These are phyloP conservation scores for Proisotoma minuta DNA, from an alignment of 2,888 invertebrate genomes.

Conservation along the genomic window DNA sequence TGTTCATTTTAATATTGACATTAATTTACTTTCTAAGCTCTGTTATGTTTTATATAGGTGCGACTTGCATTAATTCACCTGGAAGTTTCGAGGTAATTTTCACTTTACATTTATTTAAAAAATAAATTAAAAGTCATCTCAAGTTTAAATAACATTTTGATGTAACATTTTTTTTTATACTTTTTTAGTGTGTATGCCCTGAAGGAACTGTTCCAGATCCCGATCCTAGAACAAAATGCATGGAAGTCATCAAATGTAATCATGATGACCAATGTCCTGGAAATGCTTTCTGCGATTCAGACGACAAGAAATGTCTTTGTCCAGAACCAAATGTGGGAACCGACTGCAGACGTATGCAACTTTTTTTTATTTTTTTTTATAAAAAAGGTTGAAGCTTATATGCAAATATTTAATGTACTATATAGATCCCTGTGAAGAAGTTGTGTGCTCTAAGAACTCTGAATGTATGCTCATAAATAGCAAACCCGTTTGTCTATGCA, in stretches of 20 bases:
- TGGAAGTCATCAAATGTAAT: slow-evolving; percentile 73
- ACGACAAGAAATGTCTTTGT: slow-evolving; percentile 71
- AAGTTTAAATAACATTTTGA: too few species aligned
- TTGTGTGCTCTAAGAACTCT: slow-evolving; percentile 78
- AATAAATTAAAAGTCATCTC: too few species aligned
- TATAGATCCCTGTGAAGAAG: slow-evolving; percentile 81
- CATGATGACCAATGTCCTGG: slow-evolving; percentile 77
- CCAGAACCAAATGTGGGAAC: slow-evolving; percentile 88
- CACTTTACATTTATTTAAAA: too few species aligned
- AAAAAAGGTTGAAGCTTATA: not conserved
- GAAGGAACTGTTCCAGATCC: slow-evolving; percentile 77
- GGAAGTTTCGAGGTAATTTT: slow-evolving; percentile 56
- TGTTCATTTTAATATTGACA: not conserved
- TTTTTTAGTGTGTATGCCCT: slow-evolving; percentile 66
- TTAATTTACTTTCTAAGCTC: not conserved
- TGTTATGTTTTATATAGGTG: slow-evolving; percentile 55
- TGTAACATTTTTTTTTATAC: not conserved
- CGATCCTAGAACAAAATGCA: slow-evolving; percentile 74
- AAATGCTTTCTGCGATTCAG: slow-evolving; percentile 74
- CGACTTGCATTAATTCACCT: slow-evolving; percentile 70
- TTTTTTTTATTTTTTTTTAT: slow-evolving; percentile 9
- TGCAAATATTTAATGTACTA: not conserved
- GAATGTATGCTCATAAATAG: slow-evolving; percentile 81
- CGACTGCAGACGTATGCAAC: slow-evolving; percentile 86
- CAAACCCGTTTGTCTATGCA: slow-evolving; percentile 77